Conservation (phyloP, 2,113 vertebrate species). For the Anseranas semipalmata region DNA sequence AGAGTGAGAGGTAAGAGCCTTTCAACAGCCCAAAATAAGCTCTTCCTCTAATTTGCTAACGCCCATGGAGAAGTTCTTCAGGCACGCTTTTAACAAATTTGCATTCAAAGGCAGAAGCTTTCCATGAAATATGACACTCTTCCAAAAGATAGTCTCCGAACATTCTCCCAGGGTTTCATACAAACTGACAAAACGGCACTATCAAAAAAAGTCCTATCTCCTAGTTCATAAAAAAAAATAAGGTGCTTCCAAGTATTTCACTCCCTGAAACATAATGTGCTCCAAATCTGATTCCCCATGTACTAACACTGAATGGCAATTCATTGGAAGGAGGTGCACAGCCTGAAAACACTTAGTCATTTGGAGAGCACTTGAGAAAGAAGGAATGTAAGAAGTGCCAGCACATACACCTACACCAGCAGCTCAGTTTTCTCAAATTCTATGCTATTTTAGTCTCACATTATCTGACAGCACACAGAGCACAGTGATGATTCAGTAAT, state of each 20-base stretch:
- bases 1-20: not conserved
- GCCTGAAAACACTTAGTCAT: constrained; percentile 48
- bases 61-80: not conserved
- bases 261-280: not conserved
- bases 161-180: not conserved
- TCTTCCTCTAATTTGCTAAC: not conserved
- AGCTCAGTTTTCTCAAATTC: constrained; percentile 26
- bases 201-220: not conserved
- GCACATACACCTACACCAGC: constrained; percentile 19
- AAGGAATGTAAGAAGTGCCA: constrained; percentile 27
- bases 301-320: not conserved
- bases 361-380: constrained; percentile 18
- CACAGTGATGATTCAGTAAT: constrained; percentile 16
- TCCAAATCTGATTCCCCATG: not conserved
- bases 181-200: not conserved
- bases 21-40: not conserved
- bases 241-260: not conserved
- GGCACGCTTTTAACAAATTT: not conserved
- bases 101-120: not conserved
- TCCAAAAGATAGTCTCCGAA: not conserved
- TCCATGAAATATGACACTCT: not conserved
- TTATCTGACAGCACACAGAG: constrained; percentile 2
- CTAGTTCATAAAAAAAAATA: not conserved
- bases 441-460: constrained; percentile 26
- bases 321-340: not conserved